These are phyloP conservation scores for Sebastes paucispinis DNA, from an alignment of 2,797 vertebrate genomes.

Conservation along the genomic window DNA sequence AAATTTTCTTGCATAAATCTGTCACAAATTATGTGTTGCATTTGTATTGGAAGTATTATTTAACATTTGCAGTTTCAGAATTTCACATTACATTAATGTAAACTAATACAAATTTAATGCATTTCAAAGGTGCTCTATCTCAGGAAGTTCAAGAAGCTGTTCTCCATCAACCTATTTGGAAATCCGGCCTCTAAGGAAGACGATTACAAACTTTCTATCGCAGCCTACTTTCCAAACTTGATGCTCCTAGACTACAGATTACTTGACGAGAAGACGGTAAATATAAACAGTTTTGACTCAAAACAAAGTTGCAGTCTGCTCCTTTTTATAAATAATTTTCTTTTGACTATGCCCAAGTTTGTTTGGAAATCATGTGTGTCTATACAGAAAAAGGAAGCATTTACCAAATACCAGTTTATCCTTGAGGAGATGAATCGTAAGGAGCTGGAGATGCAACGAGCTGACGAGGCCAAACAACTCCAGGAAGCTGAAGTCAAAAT, in stretches of 20 bases:
- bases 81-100: not conserved
- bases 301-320: not conserved
- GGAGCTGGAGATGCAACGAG: conserved; percentile 72
- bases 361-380: not conserved
- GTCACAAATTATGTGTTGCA: not conserved
- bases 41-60: not conserved
- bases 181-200: conserved; percentile 84
- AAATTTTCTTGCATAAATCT: not conserved
- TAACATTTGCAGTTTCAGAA: not conserved
- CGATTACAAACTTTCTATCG: conserved; percentile 80
- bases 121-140: conserved; percentile 87
- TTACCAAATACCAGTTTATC: conserved; percentile 69
- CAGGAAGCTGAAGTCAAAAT: conserved; percentile 76
- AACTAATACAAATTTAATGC: not conserved
- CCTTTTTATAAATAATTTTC: not conserved
- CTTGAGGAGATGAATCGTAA: conserved; percentile 73
- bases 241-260: conserved; percentile 86
- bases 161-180: conserved; percentile 83
- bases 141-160: conserved; percentile 83
- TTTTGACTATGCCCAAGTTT: not conserved
- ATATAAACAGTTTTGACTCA: conserved; percentile 37
- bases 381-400: conserved; percentile 81
- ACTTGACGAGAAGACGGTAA: conserved; percentile 82
- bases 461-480: conserved; percentile 57
- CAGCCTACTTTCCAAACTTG: conserved; percentile 86